A percentile compares a stretch with the other conserved stretches of the same genome.
Evolutionary conservation across 2,888 invertebrate species (phyloP).

Genomic region (Drosophila quinaria): DNA sequence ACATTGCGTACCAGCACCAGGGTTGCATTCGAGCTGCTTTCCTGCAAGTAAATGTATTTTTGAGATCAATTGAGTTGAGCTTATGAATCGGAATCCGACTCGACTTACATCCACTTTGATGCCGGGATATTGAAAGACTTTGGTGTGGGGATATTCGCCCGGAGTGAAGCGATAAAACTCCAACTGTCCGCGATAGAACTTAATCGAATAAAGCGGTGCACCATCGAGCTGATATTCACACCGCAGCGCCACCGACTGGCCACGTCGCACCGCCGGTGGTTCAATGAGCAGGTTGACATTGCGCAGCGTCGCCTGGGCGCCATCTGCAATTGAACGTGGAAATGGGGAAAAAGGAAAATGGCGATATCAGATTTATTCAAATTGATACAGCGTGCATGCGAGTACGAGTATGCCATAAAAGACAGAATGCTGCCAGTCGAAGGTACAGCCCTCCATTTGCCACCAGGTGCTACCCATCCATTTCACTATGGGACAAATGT

Average conservation of each 20-base stretch:
- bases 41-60: constrained; percentile 85
- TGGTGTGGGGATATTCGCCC: constrained; percentile 88
- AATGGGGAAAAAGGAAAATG: not conserved
- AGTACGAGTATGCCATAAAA: constrained; percentile 37
- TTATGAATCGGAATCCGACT: not conserved
- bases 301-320: constrained; percentile 86
- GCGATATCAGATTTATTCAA: constrained; percentile 65
- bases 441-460: constrained; percentile 43
- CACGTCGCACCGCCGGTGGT: constrained; percentile 88
- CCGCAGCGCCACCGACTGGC: constrained; percentile 87
- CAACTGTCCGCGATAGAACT: constrained; percentile 90
- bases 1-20: constrained; percentile 90
- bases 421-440: constrained; percentile 22
- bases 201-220: constrained; percentile 90
- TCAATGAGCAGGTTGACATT: constrained; percentile 87
- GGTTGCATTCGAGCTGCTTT: constrained; percentile 89
- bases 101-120: constrained; percentile 89
- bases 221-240: constrained; percentile 89
- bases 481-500: not conserved
- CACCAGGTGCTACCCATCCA: constrained; percentile 35
- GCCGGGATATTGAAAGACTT: constrained; percentile 89
- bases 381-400: constrained; percentile 48
- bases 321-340: constrained; percentile 84
- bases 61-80: constrained; percentile 11
- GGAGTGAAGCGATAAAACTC: constrained; percentile 90